Evolutionary conservation across 2,113 vertebrate species (phyloP).

Genomic region (Ptilonorhynchus violaceus): DNA sequence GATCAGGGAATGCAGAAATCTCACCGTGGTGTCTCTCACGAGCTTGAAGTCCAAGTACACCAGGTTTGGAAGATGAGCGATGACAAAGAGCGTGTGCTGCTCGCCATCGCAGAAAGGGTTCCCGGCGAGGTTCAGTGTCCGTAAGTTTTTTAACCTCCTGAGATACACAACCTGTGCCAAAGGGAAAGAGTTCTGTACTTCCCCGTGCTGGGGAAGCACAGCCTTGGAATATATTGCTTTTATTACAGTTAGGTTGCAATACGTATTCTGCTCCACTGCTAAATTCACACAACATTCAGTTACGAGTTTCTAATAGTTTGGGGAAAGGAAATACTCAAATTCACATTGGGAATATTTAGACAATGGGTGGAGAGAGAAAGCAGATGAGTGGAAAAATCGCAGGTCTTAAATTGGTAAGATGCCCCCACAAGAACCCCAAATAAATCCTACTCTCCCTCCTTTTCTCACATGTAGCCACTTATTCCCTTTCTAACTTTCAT

Average conservation of each 20-base stretch:
- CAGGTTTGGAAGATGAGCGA: conserved; percentile 82
- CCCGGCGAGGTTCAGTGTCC: conserved; percentile 77
- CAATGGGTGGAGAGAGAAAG: not conserved
- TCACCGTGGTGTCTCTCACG: conserved; percentile 76
- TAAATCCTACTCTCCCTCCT: not conserved
- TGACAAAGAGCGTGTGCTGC: conserved; percentile 74
- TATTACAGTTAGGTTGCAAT: not conserved
- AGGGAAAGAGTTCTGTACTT: not conserved
- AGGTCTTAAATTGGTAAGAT: not conserved
- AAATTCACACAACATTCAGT: not conserved
- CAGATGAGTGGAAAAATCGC: not conserved
- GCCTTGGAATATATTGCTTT: not conserved
- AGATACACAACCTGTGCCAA: conserved; percentile 82
- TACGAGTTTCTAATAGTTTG: not conserved
- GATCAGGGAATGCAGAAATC: not conserved
- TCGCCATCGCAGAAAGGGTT: conserved; percentile 79
- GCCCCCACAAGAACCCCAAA: not conserved
- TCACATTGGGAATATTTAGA: not conserved
- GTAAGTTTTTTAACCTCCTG: conserved; percentile 78
- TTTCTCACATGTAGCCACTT: not conserved
- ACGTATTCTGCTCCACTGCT: not conserved
- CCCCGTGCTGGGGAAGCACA: not conserved
- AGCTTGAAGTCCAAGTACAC: conserved; percentile 82
- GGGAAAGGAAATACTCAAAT: not conserved
- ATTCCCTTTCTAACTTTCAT: not conserved